Evolutionary conservation across 2,888 invertebrate genomes (phyloP).

Genomic region (Hydropsyche betteni): DNA sequence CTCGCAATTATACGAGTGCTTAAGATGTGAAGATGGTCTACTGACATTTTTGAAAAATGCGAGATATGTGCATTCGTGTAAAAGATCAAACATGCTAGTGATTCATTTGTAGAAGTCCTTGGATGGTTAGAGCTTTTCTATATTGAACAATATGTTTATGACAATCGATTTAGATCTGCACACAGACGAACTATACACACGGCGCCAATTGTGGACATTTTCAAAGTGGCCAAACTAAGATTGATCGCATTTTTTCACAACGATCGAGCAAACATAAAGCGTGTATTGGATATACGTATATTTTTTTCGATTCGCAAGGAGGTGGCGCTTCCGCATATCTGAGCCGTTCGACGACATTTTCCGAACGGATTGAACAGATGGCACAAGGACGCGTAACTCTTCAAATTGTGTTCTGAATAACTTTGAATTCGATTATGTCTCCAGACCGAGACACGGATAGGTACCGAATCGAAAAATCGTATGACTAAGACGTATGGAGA

Average conservation of each 20-base stretch:
- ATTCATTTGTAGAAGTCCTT: too few species aligned
- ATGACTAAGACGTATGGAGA: too few species aligned
- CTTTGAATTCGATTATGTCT: constrained; percentile 31
- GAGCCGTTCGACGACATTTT: constrained; percentile 16
- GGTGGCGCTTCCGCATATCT: constrained; percentile 37
- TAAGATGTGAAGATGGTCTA: too few species aligned
- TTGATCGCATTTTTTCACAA: constrained; percentile 10
- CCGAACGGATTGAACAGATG: constrained; percentile 24
- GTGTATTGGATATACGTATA: constrained; percentile 1
- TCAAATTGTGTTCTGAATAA: constrained; percentile 34
- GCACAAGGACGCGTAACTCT: constrained; percentile 35
- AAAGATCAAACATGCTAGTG: too few species aligned
- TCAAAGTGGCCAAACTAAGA: neutral
- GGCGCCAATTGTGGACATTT: too few species aligned
- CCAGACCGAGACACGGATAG: too few species aligned
- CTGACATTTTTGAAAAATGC: too few species aligned
- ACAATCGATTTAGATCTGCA: neutral
- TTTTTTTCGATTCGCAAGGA: neutral
- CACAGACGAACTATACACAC: neutral
- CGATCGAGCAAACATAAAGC: too few species aligned
- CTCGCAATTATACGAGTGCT: neutral
- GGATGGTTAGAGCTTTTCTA: too few species aligned
- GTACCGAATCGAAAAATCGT: too few species aligned
- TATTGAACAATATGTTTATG: too few species aligned
- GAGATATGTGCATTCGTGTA: too few species aligned